A percentile compares a stretch with the other conserved stretches of the same genome.
Conservation (phyloP, 2,888 invertebrate genomes). For the Drosophila pseudotakahashii region DNA sequence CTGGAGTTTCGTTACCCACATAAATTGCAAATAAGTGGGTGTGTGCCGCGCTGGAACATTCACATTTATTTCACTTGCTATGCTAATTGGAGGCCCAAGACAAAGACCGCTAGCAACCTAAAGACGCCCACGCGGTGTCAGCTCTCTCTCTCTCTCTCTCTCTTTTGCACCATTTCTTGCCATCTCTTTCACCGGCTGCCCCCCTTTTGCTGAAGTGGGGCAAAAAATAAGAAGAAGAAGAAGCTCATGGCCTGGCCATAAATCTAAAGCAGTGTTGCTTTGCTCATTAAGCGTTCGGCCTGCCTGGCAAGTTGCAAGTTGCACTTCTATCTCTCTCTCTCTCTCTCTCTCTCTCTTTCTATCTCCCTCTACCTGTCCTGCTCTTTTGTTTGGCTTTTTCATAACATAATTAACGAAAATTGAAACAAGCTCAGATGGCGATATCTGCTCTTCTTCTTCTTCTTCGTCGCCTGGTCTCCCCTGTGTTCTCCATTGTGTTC, state of each 20-base stretch:
- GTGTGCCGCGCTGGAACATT: constrained; percentile 13
- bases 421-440: constrained; percentile 60
- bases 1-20: constrained; percentile 1
- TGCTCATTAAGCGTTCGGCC: constrained; percentile 56
- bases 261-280: constrained; percentile 53
- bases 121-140: constrained; percentile 37
- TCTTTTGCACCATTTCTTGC: background rate
- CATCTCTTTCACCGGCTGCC: background rate
- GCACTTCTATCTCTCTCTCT: constrained; percentile 4
- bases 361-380: background rate
- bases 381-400: constrained; percentile 44
- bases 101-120: constrained; percentile 13
- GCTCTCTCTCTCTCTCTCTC: background rate
- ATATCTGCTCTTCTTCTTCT: constrained; percentile 36
- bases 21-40: constrained; percentile 2
- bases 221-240: constrained; percentile 5
- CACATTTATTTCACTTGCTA: constrained; percentile 42
- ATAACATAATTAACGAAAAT: constrained; percentile 77
- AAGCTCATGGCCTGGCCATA: constrained; percentile 51
- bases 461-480: background rate
- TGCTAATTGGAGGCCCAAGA: constrained; percentile 48
- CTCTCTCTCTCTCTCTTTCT: background rate
- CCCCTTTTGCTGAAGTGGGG: background rate
- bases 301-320: constrained; percentile 16
- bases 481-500: constrained; percentile 53